Conservation (phyloP, 2,113 vertebrate species). For the Crotalus viridis region DNA sequence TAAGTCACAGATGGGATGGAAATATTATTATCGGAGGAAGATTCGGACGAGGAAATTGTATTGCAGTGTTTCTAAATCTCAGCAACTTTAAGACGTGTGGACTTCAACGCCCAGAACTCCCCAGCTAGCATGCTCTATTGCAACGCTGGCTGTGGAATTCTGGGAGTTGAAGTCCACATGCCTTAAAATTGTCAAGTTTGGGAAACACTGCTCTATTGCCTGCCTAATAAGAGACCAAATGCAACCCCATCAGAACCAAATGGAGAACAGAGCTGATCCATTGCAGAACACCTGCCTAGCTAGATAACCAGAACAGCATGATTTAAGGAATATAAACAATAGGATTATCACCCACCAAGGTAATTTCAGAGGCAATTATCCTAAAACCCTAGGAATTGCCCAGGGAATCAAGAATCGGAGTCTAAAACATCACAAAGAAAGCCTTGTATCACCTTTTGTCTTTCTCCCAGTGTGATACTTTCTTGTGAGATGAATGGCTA, state of each 20-base stretch:
- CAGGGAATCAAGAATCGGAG: background rate
- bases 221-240: background rate
- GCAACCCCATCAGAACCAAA: background rate
- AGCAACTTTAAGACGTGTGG: background rate
- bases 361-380: background rate
- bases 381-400: background rate
- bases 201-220: background rate
- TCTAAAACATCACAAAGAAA: background rate
- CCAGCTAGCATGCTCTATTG: background rate
- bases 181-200: no score
- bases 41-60: background rate
- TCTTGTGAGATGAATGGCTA: background rate
- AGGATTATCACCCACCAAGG: background rate
- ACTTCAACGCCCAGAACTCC: background rate
- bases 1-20: background rate
- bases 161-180: no score
- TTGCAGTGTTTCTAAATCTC: background rate
- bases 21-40: background rate
- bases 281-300: background rate
- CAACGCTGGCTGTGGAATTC: no score
- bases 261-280: background rate
- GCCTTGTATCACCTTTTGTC: background rate
- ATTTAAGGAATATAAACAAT: background rate
- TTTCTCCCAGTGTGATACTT: background rate
- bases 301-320: background rate